Evolutionary conservation across 2,888 invertebrate species (phyloP).

Genomic region (Brenthis hecate): DNA sequence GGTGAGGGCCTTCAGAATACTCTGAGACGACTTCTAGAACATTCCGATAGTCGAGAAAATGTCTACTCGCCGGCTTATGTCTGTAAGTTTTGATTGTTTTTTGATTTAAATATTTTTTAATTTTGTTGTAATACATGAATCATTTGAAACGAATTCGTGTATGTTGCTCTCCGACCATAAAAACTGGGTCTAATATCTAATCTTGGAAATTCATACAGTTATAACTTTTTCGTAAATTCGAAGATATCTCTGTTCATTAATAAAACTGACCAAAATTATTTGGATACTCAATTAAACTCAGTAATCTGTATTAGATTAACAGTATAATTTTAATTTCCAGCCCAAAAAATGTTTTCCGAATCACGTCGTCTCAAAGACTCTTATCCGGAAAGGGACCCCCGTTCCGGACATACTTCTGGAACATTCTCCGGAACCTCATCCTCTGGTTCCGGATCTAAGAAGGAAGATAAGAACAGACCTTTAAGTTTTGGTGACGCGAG

Average conservation of each 20-base stretch:
- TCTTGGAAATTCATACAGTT: not conserved
- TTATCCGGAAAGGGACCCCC: conserved; percentile 62
- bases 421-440: conserved; percentile 75
- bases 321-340: conserved; percentile 49
- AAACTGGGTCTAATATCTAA: not conserved
- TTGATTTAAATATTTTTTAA: not conserved
- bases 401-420: conserved; percentile 70
- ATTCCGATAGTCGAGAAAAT: conserved; percentile 87
- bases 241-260: too few relatives aligned
- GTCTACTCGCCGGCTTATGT: conserved; percentile 80
- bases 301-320: not conserved
- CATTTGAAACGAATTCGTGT: too few relatives aligned
- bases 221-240: too few relatives aligned
- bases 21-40: conserved; percentile 88
- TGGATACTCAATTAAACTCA: too few relatives aligned
- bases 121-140: too few relatives aligned
- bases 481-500: conserved; percentile 73
- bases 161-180: not conserved
- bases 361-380: conserved; percentile 63
- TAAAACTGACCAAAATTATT: too few relatives aligned
- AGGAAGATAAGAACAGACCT: conserved; percentile 65
- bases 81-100: conserved; percentile 52
- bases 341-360: conserved; percentile 71
- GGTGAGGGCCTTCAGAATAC: conserved; percentile 87
- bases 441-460: conserved; percentile 76